phyloP scores from a whole-genome alignment of 53 echinoderm and acorn worm genomes.

The Actinopyga echinites region DNA sequence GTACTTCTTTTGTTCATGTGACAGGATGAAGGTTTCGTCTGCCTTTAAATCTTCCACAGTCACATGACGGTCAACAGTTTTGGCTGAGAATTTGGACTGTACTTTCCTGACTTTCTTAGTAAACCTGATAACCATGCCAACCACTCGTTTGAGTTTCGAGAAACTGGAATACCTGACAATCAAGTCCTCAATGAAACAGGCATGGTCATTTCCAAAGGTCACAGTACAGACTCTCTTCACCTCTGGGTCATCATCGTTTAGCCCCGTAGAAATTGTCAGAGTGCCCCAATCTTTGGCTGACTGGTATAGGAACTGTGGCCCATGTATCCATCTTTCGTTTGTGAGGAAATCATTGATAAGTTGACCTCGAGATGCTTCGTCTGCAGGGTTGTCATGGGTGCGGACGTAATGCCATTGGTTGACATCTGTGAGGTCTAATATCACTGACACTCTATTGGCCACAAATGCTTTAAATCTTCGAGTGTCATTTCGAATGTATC shows the following conservation, averaged over 20 bases:
- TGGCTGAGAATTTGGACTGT: too few relatives aligned
- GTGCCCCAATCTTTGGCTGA: neutral
- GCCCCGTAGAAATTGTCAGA: neutral
- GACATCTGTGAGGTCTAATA: constrained; percentile 3
- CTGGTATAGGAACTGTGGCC: constrained; percentile 25
- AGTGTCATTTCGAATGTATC: constrained; percentile 4
- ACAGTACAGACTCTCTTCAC: constrained; percentile 15
- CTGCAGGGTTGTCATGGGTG: constrained; percentile 15
- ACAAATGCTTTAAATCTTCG: constrained; percentile 33
- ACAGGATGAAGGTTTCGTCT: neutral
- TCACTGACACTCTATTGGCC: constrained; percentile 27
- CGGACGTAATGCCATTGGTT: constrained; percentile 23
- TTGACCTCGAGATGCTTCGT: constrained; percentile 32
- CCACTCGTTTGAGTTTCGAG: neutral
- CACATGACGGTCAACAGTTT: neutral
- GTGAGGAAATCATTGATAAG: constrained; percentile 22
- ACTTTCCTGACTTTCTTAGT: neutral
- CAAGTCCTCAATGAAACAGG: neutral
- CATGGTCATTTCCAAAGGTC: neutral
- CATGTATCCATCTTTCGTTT: constrained; percentile 29
- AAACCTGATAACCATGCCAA: neutral
- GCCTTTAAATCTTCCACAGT: constrained; percentile 14
- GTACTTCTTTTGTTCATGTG: constrained; percentile 11
- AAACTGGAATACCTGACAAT: constrained; percentile 24
- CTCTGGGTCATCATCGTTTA: constrained; percentile 8